Evolutionary conservation across 1,140 invertebrate genomes (phyloP).

Genomic region (Chironomus striatipennis): DNA sequence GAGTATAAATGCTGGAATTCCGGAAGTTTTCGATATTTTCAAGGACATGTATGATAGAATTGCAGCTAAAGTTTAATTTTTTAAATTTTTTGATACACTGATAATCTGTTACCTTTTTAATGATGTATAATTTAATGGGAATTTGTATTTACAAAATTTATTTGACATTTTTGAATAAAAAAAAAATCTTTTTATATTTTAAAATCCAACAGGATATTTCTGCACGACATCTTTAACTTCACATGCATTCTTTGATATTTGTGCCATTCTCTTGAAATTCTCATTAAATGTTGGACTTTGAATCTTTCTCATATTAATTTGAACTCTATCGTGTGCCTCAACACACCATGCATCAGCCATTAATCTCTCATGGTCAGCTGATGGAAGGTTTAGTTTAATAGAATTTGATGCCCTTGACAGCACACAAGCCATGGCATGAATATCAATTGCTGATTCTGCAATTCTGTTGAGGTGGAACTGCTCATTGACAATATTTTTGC

Average conservation of each 20-base stretch:
- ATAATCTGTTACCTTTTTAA: no score
- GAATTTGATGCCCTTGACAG: constrained; percentile 75
- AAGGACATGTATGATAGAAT: no score
- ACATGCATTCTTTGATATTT: constrained; percentile 64
- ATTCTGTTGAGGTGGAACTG: constrained; percentile 88
- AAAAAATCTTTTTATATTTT: constrained; percentile 27
- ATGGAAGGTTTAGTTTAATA: constrained; percentile 55
- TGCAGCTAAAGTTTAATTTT: no score
- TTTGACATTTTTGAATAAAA: background rate
- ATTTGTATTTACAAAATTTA: background rate
- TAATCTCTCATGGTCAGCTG: constrained; percentile 65
- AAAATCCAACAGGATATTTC: constrained; percentile 58
- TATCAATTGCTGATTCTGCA: constrained; percentile 86
- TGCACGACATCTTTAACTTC: constrained; percentile 59
- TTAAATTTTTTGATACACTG: no score
- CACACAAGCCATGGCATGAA: constrained; percentile 79
- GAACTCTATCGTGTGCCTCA: constrained; percentile 66
- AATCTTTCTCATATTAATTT: constrained; percentile 55
- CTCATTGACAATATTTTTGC: constrained; percentile 78
- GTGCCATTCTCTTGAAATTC: constrained; percentile 55
- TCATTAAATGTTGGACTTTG: constrained; percentile 48
- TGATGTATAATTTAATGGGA: no score
- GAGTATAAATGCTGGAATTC: no score
- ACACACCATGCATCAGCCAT: constrained; percentile 70
- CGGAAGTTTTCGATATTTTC: no score